Conservation (phyloP, 1,140 invertebrate species). For the Chironomus striatipennis region DNA sequence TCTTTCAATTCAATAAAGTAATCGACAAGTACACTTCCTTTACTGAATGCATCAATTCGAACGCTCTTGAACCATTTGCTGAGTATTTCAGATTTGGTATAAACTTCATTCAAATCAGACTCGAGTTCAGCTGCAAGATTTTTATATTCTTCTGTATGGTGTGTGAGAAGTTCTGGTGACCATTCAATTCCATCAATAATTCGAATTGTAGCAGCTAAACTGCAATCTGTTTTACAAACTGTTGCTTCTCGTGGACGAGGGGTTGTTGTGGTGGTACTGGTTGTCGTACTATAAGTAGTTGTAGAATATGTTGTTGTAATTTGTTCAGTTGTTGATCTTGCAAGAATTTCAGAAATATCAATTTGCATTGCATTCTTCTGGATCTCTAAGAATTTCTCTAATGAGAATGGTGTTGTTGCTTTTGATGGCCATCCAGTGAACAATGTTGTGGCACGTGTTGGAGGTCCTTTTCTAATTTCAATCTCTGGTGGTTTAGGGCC, state of each 20-base stretch:
- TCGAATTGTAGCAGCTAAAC: slow-evolving; percentile 73
- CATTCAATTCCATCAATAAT: slow-evolving; percentile 71
- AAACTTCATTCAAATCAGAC: slow-evolving; percentile 71
- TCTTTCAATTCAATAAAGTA: slow-evolving; percentile 76
- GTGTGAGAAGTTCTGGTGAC: slow-evolving; percentile 75
- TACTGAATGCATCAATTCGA: slow-evolving; percentile 76
- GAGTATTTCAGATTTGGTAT: slow-evolving; percentile 60
- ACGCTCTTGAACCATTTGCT: slow-evolving; percentile 77
- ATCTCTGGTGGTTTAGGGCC: slow-evolving; percentile 45
- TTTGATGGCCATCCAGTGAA: slow-evolving; percentile 83
- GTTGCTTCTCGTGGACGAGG: slow-evolving; percentile 69
- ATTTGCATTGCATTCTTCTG: slow-evolving; percentile 54
- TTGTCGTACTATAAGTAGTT: slow-evolving; percentile 62
- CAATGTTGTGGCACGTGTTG: slow-evolving; percentile 71
- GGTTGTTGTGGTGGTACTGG: slow-evolving; percentile 65
- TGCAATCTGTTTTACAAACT: slow-evolving; percentile 65
- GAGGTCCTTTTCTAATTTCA: slow-evolving; percentile 71
- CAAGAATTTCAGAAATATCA: slow-evolving; percentile 36
- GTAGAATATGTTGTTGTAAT: slow-evolving; percentile 43
- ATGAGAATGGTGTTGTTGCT: slow-evolving; percentile 73
- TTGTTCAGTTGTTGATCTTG: slow-evolving; percentile 30
- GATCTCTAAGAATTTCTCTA: slow-evolving; percentile 67
- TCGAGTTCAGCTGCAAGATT: slow-evolving; percentile 69
- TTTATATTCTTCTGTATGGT: slow-evolving; percentile 79
- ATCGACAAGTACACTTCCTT: slow-evolving; percentile 80